Percentiles rank a stretch among this genome's conserved stretches.
These are phyloP conservation scores for Danio aesculapii DNA, from an alignment of 2,797 vertebrate genomes.

Conservation along the genomic window DNA sequence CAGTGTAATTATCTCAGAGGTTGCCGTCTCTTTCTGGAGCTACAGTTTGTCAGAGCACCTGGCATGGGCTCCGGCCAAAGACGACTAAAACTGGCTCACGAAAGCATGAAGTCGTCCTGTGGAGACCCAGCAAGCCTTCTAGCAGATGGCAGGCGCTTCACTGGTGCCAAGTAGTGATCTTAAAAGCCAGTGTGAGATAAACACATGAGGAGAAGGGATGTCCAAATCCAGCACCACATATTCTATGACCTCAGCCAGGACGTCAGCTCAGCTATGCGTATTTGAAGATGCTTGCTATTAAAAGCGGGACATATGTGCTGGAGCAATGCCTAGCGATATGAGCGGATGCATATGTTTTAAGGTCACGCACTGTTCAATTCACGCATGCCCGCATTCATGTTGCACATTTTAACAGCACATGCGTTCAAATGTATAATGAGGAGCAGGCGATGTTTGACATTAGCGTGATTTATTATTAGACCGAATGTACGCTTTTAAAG, in stretches of 20 bases:
- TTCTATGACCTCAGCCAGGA: slow-evolving; percentile 6
- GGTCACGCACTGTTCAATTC: neutral
- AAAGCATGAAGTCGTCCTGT: slow-evolving; percentile 30
- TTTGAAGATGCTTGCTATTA: neutral
- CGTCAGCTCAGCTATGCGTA: neutral
- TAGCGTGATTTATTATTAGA: neutral
- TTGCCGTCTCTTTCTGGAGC: slow-evolving; percentile 41
- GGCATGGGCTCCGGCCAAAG: slow-evolving; percentile 52
- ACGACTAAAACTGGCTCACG: slow-evolving; percentile 23
- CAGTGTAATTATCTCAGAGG: slow-evolving; percentile 48
- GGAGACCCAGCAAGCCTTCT: slow-evolving; percentile 40
- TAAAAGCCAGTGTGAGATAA: slow-evolving; percentile 27
- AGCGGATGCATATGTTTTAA: neutral
- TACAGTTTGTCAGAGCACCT: slow-evolving; percentile 50
- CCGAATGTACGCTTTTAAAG: neutral
- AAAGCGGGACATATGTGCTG: slow-evolving; percentile 8
- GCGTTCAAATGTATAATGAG: slow-evolving; percentile 59
- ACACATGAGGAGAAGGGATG: slow-evolving; percentile 7
- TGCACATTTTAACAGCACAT: slow-evolving; percentile 41
- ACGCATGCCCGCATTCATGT: neutral
- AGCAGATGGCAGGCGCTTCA: slow-evolving; percentile 41
- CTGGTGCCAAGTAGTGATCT: slow-evolving; percentile 15
- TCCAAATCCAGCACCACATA: slow-evolving; percentile 8
- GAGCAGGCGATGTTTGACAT: slow-evolving; percentile 43
- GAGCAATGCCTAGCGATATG: slow-evolving; percentile 1